Evolutionary conservation across 1,140 invertebrate species (phyloP), one percentile per base, ranked within the genome.

Genomic region (Zaprionus ghesquierei): DNA sequence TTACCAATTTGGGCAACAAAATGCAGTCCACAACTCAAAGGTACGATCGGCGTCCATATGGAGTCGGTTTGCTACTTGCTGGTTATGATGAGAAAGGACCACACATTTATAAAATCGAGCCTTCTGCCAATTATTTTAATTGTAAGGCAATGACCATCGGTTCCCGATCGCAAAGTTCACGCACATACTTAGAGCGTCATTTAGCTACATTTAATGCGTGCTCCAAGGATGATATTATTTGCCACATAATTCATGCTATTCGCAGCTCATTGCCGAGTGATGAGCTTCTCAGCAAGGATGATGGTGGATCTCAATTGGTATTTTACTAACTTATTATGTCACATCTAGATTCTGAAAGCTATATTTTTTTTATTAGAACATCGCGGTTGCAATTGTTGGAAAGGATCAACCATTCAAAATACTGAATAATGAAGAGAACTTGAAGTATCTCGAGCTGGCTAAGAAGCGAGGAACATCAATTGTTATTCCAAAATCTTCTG

Each of bases 131-230:
- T 92, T 99, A 96, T 92, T 99, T 98, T 91, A 97, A 99, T 92
- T 99, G 98, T 92, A 98, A 98, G 91, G 98, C 98, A 13, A 99
- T 99, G 98, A 98, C 99, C 0, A 99, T 99, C 81, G 99, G 99
- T 5, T 96, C 99, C n/a, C 94, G 99, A 23, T 99, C 98, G 1
- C 99, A 99, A 92, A 98, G 98, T 79, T 99, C 99, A 23, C 93
- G 98, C 65, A 99, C 99, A 20, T 99, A 99, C 92, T 93, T 99
- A 54, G 99, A 99, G 92, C 98, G 98, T 80, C 95, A 99, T 91
- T 92, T 99, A 20, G 95, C 94, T 68, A 94, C 95, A 68, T 98
- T 99, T 92, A 53, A 54, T 31, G 93, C 94, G 18, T 95, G 95
- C 90, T 93, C 94, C 72, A 92, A 97, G 5, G 95, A 99, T 72